These are phyloP conservation scores for Rhaphigaster nebulosa DNA, from an alignment of 2,888 invertebrate genomes.

Conservation along the genomic window DNA sequence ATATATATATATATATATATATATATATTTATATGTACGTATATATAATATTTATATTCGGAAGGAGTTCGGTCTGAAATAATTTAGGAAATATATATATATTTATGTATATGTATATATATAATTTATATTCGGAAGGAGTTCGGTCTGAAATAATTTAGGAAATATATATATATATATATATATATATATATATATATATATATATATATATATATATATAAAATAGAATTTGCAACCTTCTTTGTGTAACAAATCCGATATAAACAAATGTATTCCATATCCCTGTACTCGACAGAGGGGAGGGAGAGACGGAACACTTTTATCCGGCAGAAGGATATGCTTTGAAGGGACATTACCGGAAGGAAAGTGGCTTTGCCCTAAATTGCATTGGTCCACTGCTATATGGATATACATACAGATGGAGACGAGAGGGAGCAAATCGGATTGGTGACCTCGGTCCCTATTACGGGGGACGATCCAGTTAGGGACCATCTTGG, in stretches of 20 bases:
- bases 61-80: no score
- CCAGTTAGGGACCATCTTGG: constrained; percentile 49
- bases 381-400: constrained; percentile 34
- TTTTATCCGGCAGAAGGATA: not conserved
- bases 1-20: no score
- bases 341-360: constrained; percentile 32
- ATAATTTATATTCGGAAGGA: no score
- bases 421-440: not conserved
- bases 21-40: no score
- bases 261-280: constrained; percentile 45
- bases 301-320: not conserved
- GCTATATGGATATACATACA: constrained; percentile 45
- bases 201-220: no score
- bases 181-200: no score
- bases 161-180: no score
- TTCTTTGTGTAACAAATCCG: not conserved
- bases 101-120: no score
- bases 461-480: not conserved
- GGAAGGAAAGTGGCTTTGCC: constrained; percentile 31
- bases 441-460: constrained; percentile 33
- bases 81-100: no score
- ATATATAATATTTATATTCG: no score
- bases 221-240: not conserved
- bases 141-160: no score
- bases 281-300: not conserved